Conservation (phyloP, 2,113 vertebrate species). For the Ploceus nigricollis region DNA sequence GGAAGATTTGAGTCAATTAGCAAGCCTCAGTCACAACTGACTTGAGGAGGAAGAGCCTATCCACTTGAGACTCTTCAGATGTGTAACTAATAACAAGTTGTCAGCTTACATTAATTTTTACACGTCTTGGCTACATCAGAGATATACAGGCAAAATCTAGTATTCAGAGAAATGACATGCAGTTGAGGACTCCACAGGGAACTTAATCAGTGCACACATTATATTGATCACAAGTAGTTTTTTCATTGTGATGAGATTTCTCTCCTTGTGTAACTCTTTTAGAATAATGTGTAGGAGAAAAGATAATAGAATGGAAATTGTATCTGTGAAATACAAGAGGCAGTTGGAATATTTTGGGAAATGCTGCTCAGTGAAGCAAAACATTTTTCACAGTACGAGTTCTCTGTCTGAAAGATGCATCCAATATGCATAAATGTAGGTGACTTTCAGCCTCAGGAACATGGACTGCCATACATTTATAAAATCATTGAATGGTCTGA, state of each 20-base stretch:
- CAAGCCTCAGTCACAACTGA: background rate
- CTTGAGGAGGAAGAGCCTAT: background rate
- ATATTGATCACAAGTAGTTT: background rate
- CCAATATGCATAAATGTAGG: background rate
- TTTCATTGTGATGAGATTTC: constrained; percentile 8
- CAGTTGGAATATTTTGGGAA: constrained; percentile 13
- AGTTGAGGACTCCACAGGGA: background rate
- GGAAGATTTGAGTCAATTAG: background rate
- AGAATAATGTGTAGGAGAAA: background rate
- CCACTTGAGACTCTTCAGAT: constrained; percentile 21
- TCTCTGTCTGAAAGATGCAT: background rate
- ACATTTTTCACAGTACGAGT: background rate
- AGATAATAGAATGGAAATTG: background rate
- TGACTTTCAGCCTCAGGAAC: background rate
- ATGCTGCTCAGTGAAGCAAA: background rate
- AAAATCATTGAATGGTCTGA: background rate
- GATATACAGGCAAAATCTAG: background rate
- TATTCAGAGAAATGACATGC: background rate
- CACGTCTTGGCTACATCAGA: background rate
- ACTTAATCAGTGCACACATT: background rate
- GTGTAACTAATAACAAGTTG: constrained; percentile 22
- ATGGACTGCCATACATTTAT: background rate
- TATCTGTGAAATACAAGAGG: background rate
- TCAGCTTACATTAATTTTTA: constrained; percentile 43
- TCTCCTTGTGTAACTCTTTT: background rate